Evolutionary conservation across 2,797 vertebrate genomes (phyloP).

Genomic region (Scolopax rusticola): DNA sequence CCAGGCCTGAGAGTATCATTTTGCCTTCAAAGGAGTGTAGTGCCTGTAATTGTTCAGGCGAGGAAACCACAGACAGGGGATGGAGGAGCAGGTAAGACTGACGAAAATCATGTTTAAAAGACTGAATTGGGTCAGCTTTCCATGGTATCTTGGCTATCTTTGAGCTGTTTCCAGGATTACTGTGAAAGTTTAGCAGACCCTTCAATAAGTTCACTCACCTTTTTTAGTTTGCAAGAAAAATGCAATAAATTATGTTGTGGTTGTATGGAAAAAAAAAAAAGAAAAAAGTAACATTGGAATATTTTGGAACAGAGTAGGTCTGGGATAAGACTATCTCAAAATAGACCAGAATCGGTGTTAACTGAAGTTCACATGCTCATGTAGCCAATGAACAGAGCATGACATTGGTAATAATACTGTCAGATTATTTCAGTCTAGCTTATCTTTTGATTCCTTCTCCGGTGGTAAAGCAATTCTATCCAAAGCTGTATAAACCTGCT

Average conservation of each 20-base stretch:
- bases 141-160: neutral
- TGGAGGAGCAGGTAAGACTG: neutral
- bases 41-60: neutral
- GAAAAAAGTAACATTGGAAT: neutral
- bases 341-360: neutral
- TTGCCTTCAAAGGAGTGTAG: neutral
- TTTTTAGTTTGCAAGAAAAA: neutral
- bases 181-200: neutral
- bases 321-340: neutral
- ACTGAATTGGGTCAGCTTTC: neutral
- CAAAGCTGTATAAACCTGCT: neutral
- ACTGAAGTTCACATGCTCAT: neutral
- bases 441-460: neutral
- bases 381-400: neutral
- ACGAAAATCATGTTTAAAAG: neutral
- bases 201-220: neutral
- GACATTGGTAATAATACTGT: neutral
- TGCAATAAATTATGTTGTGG: neutral
- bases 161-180: neutral
- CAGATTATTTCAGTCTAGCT: neutral
- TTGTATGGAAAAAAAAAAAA: neutral
- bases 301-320: neutral
- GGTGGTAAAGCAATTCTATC: neutral
- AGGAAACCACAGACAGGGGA: accelerated
- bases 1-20: accelerated